These are phyloP conservation scores for Ptyas mucosa DNA, from an alignment of 2,113 vertebrate species.

Conservation along the genomic window DNA sequence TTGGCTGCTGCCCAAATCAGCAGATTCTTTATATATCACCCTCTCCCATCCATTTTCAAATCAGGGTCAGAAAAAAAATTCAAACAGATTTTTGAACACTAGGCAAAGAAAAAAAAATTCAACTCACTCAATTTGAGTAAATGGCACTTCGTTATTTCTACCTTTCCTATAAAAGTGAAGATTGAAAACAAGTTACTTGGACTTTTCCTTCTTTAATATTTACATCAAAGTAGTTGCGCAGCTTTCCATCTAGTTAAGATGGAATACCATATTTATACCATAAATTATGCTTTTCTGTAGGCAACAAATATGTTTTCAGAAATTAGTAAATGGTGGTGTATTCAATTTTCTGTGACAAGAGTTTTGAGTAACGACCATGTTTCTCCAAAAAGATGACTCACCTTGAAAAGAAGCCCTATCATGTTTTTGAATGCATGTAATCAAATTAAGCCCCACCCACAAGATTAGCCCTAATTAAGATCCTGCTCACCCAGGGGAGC, in stretches of 20 bases:
- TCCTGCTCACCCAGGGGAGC: too few species aligned
- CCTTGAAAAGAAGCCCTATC: too few species aligned
- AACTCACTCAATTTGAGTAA: conserved; percentile 77
- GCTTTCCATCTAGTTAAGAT: background rate
- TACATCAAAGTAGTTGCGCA: background rate
- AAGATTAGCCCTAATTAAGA: too few species aligned
- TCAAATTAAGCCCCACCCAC: too few species aligned
- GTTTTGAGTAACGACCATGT: background rate
- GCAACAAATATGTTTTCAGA: background rate
- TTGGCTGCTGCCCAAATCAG: background rate
- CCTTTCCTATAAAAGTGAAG: conserved; percentile 65
- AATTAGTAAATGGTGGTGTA: background rate
- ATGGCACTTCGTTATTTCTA: conserved; percentile 70
- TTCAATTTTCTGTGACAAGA: background rate
- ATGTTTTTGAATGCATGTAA: too few species aligned
- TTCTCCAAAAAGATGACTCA: too few species aligned
- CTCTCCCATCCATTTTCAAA: background rate
- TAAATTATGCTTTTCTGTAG: background rate
- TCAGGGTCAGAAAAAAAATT: background rate
- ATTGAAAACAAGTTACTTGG: conserved; percentile 17
- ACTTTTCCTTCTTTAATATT: background rate
- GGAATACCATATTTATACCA: too few species aligned
- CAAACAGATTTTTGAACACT: background rate
- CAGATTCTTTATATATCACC: background rate
- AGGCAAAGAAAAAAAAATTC: conserved; percentile 11